Evolutionary conservation across 1,140 invertebrate species (phyloP), one percentile per base, ranked within the genome.

Genomic region (Temnothorax curvispinosus): DNA sequence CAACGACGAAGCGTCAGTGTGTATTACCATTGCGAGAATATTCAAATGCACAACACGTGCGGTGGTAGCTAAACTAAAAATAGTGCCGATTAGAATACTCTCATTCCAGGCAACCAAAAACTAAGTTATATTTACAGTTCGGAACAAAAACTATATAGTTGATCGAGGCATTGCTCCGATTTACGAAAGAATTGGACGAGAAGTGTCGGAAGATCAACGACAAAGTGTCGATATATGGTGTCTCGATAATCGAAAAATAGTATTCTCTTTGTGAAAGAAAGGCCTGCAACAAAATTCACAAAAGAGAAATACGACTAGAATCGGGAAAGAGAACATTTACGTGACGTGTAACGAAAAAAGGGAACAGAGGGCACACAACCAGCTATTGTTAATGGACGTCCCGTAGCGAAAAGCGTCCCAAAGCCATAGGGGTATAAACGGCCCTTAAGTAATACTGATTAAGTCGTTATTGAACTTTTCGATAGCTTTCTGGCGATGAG

Each of bases 401-500:
- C 92, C 80, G 78, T 50, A 60, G 91, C 47, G 91, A 74, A 44
- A 4, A 11, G 11, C 11, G 50, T 18, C 52, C 44, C 18, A 56
- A 56, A 21, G 7, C n/a, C 41, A 27, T 82, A 87, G 84, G 90
- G 88, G 89, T 85, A 80, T 85, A 80, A 93, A 91, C 86, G 84
- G 72, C 87, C 60, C 74, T 88, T 89, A 87, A 86, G 93, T 92
- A 93, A 91, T 88, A 27, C 81, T 87, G 91, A 94, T 94, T 94
- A 94, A 91, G 89, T 67, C 56, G 62, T 76, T 88, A 92, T 93
- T 92, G 91, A 89, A 32, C 44, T 52, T 15, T 5, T 44, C 27
- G 18, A 75, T 54, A 38, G 41, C 18, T 27, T 85, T 71, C 32
- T 56, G 64, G 71, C 50, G 4, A 50, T 69, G 41, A 35, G 52